Conservation (phyloP, 2,888 invertebrate genomes). For the Himalopsyche tibetana region DNA sequence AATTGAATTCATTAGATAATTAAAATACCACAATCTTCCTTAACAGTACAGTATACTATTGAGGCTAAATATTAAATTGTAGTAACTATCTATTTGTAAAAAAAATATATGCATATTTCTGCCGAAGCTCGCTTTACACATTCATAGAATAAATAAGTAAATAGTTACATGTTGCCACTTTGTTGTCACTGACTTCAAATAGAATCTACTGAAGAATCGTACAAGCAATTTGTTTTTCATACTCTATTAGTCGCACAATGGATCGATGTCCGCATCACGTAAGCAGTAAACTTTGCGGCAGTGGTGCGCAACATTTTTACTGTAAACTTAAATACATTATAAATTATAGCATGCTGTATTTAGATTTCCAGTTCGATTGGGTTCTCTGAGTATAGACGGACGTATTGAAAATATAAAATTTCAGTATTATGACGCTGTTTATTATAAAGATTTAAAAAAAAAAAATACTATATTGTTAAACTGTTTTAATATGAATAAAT, state of each 20-base stretch:
- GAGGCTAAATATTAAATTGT: background rate
- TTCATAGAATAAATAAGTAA: conserved; percentile 31
- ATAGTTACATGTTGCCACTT: conserved; percentile 12
- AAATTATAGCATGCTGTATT: no score
- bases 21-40: no score
- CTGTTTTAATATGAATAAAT: no score
- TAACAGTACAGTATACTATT: background rate
- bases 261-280: conserved; percentile 23
- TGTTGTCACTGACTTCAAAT: conserved; percentile 15
- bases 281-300: conserved; percentile 1
- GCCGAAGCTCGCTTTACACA: background rate
- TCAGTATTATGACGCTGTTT: no score
- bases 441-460: no score
- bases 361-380: no score
- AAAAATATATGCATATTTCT: background rate
- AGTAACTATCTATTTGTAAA: background rate
- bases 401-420: no score
- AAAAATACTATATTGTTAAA: no score
- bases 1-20: no score
- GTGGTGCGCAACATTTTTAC: background rate
- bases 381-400: no score
- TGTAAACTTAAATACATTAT: no score
- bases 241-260: conserved; percentile 37
- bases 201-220: background rate
- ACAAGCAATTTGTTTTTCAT: conserved; percentile 38